These are phyloP conservation scores for Agrochola lota DNA, from an alignment of 2,888 invertebrate species.

Conservation along the genomic window DNA sequence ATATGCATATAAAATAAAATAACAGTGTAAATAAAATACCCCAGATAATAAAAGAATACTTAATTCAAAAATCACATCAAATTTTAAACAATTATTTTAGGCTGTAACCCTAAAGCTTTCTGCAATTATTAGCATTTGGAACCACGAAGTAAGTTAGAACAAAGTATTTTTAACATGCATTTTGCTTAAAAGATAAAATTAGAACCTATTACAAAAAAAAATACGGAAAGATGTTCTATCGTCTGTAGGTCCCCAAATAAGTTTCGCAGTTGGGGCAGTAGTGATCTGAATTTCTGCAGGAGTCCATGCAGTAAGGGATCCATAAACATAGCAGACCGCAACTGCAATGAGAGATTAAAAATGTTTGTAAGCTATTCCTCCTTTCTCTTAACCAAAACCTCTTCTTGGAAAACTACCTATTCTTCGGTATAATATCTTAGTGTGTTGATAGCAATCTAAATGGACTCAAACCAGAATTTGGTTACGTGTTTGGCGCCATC, in stretches of 20 bases:
- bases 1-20: too few species aligned
- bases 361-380: neutral
- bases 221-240: slow-evolving; percentile 1
- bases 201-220: neutral
- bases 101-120: neutral
- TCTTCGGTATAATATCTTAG: too few species aligned
- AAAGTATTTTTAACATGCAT: neutral
- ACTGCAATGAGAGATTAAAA: slow-evolving; percentile 2
- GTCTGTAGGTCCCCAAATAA: slow-evolving; percentile 86
- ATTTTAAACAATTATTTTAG: neutral
- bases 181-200: neutral
- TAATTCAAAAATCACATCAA: neutral
- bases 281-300: slow-evolving; percentile 89
- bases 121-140: neutral
- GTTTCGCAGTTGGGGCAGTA: slow-evolving; percentile 84
- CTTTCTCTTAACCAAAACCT: too few species aligned
- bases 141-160: neutral
- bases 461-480: too few species aligned
- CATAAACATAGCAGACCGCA: slow-evolving; percentile 82
- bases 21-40: too few species aligned
- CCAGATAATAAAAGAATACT: too few species aligned
- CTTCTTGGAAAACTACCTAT: too few species aligned
- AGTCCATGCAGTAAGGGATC: slow-evolving; percentile 89
- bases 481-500: too few species aligned
- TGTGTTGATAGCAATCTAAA: too few species aligned